Evolutionary conservation across 2,888 invertebrate species (phyloP).

Genomic region (Morpho deidamia): DNA sequence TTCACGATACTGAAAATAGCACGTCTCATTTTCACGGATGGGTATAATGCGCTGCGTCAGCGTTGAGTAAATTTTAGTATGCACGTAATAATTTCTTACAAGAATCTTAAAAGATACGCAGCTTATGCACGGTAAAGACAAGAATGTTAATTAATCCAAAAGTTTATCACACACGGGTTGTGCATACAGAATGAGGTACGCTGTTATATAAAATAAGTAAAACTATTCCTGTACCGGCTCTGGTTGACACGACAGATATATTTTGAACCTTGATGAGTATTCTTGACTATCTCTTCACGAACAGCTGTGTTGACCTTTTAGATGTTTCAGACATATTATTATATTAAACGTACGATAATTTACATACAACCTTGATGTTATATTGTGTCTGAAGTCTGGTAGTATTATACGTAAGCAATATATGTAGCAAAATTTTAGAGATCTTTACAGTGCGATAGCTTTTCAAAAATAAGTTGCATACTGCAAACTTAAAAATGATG

Average conservation of each 20-base stretch:
- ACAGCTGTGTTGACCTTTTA: conserved; percentile 49
- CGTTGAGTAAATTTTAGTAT: conserved; percentile 18
- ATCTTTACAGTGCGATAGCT: too few species aligned
- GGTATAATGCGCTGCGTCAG: conserved; percentile 28
- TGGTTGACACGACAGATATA: conserved; percentile 51
- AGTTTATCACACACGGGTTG: background rate
- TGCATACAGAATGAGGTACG: conserved; percentile 14
- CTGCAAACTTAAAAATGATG: too few species aligned
- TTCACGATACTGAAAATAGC: conserved; percentile 68
- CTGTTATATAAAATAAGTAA: conserved; percentile 34
- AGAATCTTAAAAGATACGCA: background rate
- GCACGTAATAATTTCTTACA: conserved; percentile 11
- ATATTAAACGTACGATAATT: conserved; percentile 13
- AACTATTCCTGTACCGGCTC: conserved; percentile 45
- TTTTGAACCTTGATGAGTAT: conserved; percentile 69
- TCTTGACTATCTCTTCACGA: conserved; percentile 65
- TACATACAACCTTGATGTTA: background rate
- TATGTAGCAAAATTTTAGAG: background rate
- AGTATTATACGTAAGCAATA: background rate
- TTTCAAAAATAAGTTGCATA: too few species aligned
- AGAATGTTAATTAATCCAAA: conserved; percentile 10
- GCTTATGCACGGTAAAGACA: background rate
- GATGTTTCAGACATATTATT: conserved; percentile 33
- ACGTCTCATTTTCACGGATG: conserved; percentile 38
- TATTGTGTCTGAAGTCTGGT: background rate